phyloP scores from a whole-genome alignment of 2,797 vertebrate genomes.

The Uromys caudimaculatus region DNA sequence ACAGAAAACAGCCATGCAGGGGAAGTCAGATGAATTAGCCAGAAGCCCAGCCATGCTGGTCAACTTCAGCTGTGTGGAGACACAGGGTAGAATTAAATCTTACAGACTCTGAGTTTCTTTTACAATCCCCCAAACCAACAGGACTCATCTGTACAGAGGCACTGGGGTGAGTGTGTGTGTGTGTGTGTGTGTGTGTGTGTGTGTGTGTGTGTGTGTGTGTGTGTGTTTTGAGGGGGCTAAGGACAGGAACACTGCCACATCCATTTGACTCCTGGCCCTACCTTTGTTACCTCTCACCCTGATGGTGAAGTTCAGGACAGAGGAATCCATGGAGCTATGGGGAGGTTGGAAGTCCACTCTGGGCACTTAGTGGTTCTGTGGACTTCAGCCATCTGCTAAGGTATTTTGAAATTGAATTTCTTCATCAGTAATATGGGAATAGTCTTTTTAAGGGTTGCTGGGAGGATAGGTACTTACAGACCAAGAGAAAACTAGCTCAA shows the following conservation, averaged over 20 bases:
- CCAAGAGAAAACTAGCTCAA: constrained; percentile 45
- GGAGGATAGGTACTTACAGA: constrained; percentile 68
- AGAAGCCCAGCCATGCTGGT: constrained; percentile 70
- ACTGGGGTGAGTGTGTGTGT: background rate
- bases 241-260: background rate
- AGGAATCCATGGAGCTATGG: background rate
- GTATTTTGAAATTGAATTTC: constrained; percentile 2
- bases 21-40: constrained; percentile 76
- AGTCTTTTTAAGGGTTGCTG: background rate
- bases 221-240: background rate
- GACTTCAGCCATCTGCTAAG: background rate
- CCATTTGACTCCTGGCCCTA: background rate
- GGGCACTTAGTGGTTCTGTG: background rate
- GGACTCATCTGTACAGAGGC: background rate
- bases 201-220: background rate
- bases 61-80: constrained; percentile 75
- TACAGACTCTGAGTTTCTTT: constrained; percentile 71
- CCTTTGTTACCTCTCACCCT: rapidly evolving
- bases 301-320: background rate
- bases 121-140: background rate
- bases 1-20: constrained; percentile 72
- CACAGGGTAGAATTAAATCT: constrained; percentile 81
- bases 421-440: background rate
- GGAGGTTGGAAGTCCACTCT: background rate
- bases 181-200: background rate